A percentile compares a stretch with the other conserved stretches of the same genome.
Evolutionary conservation across 2,888 invertebrate species (phyloP).

Genomic region (Pedicia rivosa): DNA sequence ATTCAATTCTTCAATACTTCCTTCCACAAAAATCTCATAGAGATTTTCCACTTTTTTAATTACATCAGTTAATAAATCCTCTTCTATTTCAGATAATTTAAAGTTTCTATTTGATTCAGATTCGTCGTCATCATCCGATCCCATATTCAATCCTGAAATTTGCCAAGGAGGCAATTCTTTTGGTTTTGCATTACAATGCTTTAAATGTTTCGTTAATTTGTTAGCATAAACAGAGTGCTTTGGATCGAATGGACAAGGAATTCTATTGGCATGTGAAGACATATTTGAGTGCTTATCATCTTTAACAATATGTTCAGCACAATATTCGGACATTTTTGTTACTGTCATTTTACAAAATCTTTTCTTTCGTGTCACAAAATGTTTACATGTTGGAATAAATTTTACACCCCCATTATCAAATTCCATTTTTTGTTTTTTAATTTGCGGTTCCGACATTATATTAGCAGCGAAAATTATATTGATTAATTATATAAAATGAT

Average conservation of each 20-base stretch:
- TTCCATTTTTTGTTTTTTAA: background rate
- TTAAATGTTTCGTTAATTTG: constrained; percentile 51
- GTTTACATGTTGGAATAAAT: constrained; percentile 34
- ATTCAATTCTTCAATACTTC: constrained; percentile 28
- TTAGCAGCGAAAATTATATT: too few relatives aligned
- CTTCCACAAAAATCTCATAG: constrained; percentile 23
- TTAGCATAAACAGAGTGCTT: constrained; percentile 53
- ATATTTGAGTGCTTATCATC: too few relatives aligned
- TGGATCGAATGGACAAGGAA: constrained; percentile 55
- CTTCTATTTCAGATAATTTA: constrained; percentile 28
- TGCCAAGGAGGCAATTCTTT: constrained; percentile 32
- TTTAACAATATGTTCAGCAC: constrained; percentile 50
- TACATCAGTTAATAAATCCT: constrained; percentile 25
- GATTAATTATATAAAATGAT: too few relatives aligned
- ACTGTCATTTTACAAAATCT: constrained; percentile 62
- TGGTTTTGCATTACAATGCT: constrained; percentile 53
- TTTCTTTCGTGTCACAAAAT: constrained; percentile 53
- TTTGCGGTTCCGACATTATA: background rate
- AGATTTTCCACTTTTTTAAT: constrained; percentile 31
- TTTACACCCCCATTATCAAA: background rate
- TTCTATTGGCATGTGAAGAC: too few relatives aligned
- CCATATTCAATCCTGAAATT: constrained; percentile 23
- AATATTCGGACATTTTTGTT: constrained; percentile 46
- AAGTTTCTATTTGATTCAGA: constrained; percentile 11
- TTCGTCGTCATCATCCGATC: constrained; percentile 11